Evolutionary conservation across 2,888 invertebrate species (phyloP), one percentile per base, ranked within the genome.

Genomic region (Coenonympha arcania): DNA sequence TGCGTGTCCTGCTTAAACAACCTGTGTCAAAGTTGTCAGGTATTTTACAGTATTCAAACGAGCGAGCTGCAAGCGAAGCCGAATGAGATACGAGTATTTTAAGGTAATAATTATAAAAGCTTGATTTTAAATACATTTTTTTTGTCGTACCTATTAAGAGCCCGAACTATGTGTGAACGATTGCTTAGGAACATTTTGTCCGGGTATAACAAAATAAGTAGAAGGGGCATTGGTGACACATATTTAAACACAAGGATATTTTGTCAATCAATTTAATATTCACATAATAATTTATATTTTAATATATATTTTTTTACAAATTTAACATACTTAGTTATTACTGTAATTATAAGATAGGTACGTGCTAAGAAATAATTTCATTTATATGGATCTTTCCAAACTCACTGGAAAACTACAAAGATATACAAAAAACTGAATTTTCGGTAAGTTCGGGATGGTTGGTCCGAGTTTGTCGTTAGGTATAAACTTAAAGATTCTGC

Each of bases 271-370:
- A 64, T 78, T 75, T 74, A 76, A 73, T 81, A 75, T 73, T 80
- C 65, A 75, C 68, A 74, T 80, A 80, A 81, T 82, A 79, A 80
- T 79, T 82, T 81, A 81, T 74, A 76, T 72, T 73, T 53, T 52
- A 49, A 79, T 73, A 76, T 71, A 61, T 58, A n/a, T n/a, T n/a
- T 79, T 54, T 58, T 79, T 54, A 48, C 50, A 50, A 47, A 37
- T 44, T 45, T 22, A 44, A 40, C 33, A 50, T n/a, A n/a, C n/a
- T n/a, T n/a, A n/a, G n/a, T n/a, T n/a, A n/a, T 40, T 19, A 44
- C 18, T 39, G 16, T 24, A n/a, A 11, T 19, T 19, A 11, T 5
- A 24, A 39, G n/a, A 15, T 39, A 42, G 16, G 15, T 13, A 31
- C 6, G 18, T 42, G 19, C 9, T 30, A 31, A 41, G 28, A 41